Percentiles rank a stretch among this genome's conserved stretches.
Conservation (phyloP, 2,797 vertebrate genomes). For the Cossypha dichroa region DNA sequence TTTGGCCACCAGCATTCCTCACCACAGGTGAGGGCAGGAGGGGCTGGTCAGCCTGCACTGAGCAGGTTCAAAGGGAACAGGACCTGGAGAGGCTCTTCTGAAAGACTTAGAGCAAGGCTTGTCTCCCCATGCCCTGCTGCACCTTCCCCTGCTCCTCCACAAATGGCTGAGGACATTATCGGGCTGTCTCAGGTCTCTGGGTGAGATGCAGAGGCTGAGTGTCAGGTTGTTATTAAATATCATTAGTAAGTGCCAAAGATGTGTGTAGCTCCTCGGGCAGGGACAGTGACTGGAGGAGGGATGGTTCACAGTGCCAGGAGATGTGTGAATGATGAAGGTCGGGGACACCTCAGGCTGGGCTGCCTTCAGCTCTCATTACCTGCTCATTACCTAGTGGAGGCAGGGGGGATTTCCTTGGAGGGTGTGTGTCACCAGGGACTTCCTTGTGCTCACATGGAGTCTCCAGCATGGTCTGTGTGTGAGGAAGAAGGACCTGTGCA, state of each 20-base stretch:
- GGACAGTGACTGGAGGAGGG: neutral
- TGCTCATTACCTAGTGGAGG: neutral
- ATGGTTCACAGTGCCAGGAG: accelerated
- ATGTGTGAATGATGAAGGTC: neutral
- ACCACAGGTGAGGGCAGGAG: neutral
- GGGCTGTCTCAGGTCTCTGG: neutral
- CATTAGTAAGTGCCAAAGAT: neutral
- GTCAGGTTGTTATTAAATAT: conserved; percentile 46
- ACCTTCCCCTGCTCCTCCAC: neutral
- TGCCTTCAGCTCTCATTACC: neutral
- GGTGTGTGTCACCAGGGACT: neutral
- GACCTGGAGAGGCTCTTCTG: neutral
- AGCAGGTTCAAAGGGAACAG: neutral
- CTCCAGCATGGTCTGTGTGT: neutral
- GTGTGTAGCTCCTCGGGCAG: neutral
- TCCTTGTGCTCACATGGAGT: neutral
- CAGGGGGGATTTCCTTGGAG: neutral
- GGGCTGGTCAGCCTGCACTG: neutral
- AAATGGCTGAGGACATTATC: neutral
- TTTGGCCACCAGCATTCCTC: neutral
- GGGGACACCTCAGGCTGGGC: neutral
- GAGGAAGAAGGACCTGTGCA: neutral
- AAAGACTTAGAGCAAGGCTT: neutral
- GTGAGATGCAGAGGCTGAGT: neutral
- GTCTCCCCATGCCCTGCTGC: accelerated